Evolutionary conservation across 2,888 invertebrate species (phyloP).

Genomic region (Athalia cordata): DNA sequence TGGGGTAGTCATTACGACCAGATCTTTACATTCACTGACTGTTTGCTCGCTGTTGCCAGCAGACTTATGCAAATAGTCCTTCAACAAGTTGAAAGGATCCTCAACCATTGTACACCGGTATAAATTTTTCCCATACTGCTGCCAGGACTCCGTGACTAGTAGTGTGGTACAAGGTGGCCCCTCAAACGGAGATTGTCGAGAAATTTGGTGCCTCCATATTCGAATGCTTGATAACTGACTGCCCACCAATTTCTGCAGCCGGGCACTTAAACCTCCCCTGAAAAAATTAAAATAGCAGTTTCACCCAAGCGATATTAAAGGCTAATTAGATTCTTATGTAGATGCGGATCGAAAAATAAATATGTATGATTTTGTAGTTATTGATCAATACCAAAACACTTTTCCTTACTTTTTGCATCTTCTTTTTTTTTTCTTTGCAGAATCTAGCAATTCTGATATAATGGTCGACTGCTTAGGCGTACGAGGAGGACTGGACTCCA

Average conservation of each 20-base stretch:
- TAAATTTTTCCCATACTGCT: constrained; percentile 49
- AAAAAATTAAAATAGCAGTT: constrained; percentile 48
- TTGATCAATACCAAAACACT: not conserved
- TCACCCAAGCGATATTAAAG: too few species aligned
- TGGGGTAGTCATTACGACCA: constrained; percentile 60
- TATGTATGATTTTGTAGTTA: not conserved
- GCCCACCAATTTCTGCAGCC: constrained; percentile 56
- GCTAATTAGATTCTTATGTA: too few species aligned
- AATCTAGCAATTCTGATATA: constrained; percentile 32
- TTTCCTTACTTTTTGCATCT: constrained; percentile 56
- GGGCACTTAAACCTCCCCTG: constrained; percentile 62
- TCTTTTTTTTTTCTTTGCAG: constrained; percentile 52
- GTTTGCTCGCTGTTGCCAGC: not conserved
- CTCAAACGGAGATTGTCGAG: constrained; percentile 51
- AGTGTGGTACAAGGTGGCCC: constrained; percentile 55
- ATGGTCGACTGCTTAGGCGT: constrained; percentile 2
- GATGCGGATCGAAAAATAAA: too few species aligned
- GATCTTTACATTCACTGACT: constrained; percentile 6
- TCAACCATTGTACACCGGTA: constrained; percentile 51
- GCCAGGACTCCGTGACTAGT: constrained; percentile 51
- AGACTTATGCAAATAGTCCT: constrained; percentile 20
- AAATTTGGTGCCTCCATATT: constrained; percentile 64
- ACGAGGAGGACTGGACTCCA: constrained; percentile 50
- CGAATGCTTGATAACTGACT: constrained; percentile 60
- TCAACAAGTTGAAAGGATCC: constrained; percentile 59